A percentile compares a stretch with the other conserved stretches of the same genome.
Evolutionary conservation across 2,888 invertebrate species (phyloP).

Genomic region (Pedicia rivosa): DNA sequence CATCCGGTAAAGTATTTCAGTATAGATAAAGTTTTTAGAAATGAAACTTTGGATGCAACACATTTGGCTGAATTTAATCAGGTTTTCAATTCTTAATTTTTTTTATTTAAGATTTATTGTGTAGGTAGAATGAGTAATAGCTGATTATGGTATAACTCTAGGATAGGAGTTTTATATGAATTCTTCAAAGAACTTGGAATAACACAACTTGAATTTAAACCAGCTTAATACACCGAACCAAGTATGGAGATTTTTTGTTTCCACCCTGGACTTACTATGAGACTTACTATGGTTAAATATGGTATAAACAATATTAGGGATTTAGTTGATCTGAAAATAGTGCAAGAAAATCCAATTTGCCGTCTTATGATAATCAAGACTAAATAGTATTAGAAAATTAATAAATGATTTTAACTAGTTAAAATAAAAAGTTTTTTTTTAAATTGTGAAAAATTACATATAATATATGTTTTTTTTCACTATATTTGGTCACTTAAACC

Average conservation of each 20-base stretch:
- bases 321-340: slow-evolving; percentile 90
- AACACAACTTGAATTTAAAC: no score
- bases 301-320: slow-evolving; percentile 94
- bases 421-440: no score
- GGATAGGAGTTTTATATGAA: slow-evolving; percentile 73
- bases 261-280: slow-evolving; percentile 53
- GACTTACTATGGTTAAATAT: slow-evolving; percentile 99
- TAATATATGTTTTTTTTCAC: no score
- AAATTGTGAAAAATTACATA: no score
- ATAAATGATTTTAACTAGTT: no score
- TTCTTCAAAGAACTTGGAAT: slow-evolving; percentile 89
- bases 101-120: no score
- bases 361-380: no score
- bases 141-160: slow-evolving; percentile 74
- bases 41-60: slow-evolving; percentile 96
- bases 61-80: slow-evolving; percentile 98
- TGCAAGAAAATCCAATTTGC: slow-evolving; percentile 85
- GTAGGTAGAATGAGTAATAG: slow-evolving; percentile 87
- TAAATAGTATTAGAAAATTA: no score
- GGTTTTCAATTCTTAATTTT: no score
- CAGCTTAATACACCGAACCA: slow-evolving; percentile 99
- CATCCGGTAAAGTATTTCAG: slow-evolving; percentile 95
- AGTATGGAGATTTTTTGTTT: slow-evolving; percentile 99
- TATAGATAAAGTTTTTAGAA: slow-evolving; percentile 93
- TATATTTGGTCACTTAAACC: no score